Conservation (phyloP, 1,140 invertebrate species). For the Halesus radiatus region DNA sequence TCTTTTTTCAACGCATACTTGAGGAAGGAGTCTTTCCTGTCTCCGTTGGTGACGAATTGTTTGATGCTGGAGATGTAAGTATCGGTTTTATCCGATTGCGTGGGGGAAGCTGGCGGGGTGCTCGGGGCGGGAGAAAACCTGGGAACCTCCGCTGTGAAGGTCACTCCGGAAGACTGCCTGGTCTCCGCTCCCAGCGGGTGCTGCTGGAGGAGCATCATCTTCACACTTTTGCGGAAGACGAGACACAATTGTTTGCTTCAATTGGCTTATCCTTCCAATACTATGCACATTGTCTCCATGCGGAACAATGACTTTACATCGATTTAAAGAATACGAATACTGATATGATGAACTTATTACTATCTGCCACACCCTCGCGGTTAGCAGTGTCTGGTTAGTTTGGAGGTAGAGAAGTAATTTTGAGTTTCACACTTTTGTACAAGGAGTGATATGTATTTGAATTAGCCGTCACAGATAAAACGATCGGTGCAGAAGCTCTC, state of each 20-base stretch:
- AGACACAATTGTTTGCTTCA: background rate
- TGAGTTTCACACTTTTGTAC: background rate
- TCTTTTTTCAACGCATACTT: slow-evolving; percentile 36
- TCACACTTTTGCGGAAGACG: background rate
- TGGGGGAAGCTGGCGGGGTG: slow-evolving; percentile 55
- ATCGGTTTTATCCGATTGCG: slow-evolving; percentile 58
- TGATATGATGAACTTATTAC: slow-evolving; percentile 21
- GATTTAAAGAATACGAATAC: background rate
- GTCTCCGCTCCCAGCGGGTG: slow-evolving; percentile 43
- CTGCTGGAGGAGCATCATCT: slow-evolving; percentile 54
- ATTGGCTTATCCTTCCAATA: background rate
- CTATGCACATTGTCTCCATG: background rate
- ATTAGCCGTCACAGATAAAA: background rate
- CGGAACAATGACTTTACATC: background rate
- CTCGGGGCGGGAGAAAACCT: slow-evolving; percentile 48
- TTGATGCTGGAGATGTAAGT: slow-evolving; percentile 43
- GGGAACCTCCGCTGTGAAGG: slow-evolving; percentile 42
- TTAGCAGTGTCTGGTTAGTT: background rate
- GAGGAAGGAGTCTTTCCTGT: slow-evolving; percentile 42
- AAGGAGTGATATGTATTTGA: background rate
- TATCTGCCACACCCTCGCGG: slow-evolving; percentile 11
- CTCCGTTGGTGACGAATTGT: background rate
- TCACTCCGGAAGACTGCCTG: slow-evolving; percentile 25
- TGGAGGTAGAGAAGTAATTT: background rate
- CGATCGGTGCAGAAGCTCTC: background rate